phyloP scores from a whole-genome alignment of 23 tunicate genomes.

The Corella eumyota region DNA sequence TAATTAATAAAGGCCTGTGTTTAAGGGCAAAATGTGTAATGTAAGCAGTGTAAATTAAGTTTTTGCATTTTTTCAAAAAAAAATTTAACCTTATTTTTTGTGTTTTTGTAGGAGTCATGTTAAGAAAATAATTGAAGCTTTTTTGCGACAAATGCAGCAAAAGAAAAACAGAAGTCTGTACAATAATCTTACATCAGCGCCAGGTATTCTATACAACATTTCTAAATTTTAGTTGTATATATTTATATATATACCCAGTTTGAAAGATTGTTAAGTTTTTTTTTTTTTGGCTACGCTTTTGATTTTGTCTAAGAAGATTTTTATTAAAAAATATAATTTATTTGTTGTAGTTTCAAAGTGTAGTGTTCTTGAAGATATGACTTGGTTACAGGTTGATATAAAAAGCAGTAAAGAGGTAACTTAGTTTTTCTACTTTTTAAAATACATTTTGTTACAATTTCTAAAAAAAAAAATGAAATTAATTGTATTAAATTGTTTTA shows the following conservation, averaged over 20 bases:
- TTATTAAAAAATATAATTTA: not conserved
- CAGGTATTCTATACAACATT: no score
- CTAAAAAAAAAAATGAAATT: not conserved
- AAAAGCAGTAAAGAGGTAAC: conserved; percentile 75
- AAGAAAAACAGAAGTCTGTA: conserved; percentile 35
- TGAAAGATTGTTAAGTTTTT: no score
- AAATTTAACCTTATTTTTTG: conserved; percentile 1
- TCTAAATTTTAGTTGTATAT: no score
- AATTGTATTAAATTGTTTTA: not conserved
- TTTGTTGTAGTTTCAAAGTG: conserved; percentile 55
- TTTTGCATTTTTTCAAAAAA: no score
- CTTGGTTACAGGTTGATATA: conserved; percentile 56
- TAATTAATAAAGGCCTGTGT: no score
- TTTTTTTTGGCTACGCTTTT: not conserved
- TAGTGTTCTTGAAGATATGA: conserved; percentile 69
- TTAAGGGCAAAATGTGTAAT: no score
- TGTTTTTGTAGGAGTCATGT: conserved; percentile 49
- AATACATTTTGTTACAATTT: not conserved
- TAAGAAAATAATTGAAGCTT: conserved; percentile 67
- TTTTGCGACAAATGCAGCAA: conserved; percentile 42
- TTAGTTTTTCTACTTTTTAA: not conserved
- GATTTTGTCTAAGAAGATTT: not conserved
- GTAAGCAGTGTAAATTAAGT: no score
- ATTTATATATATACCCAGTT: no score
- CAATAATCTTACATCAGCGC: conserved; percentile 66